Evolutionary conservation across 2,888 invertebrate species (phyloP), one percentile per base, ranked within the genome.

Genomic region (Acanthacorydalis orientalis): DNA sequence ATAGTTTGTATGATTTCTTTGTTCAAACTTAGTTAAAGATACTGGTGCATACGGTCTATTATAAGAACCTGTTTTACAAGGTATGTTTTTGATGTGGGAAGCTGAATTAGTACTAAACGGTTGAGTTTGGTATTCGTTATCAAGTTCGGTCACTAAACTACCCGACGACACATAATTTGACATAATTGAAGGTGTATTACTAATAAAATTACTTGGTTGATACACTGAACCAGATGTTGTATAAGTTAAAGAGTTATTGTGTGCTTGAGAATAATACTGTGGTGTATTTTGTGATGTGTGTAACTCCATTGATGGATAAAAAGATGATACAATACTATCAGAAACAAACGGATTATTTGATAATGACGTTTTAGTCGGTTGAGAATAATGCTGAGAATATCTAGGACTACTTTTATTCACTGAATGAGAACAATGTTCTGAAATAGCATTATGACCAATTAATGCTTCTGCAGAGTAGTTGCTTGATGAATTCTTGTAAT

Each of bases 381-480:
- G 44, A 9, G 33, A 14, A 39, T 39, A 39, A 39, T 39, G 39
- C 7, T 39, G 38, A 16, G 46, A 34, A 32, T 32, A 33, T 12
- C 9, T 32, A 4, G 32, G 23, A 32, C 31, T 16, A 23, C 23
- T 44, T 33, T 32, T 43, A 6, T 43, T 43, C 31, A 31, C 9
- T 11, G 31, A 32, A 14, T 32, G 44, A 23, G 8, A 23, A 23
- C 11, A n/a, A 41, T 41, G n/a, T 11, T 41, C 23, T 7, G n/a
- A 14, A 8, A 11, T 14, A 33, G 55, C 53, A 48, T 62, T 61
- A 49, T 62, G 60, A 3, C 64, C 61, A 15, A 67, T 65, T 42
- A 67, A 53, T 16, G 65, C 64, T 53, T 67, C 67, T 1, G 67
- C 66, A 1, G 65, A 64, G 53, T 67, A 67, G 55, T 57, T 65